Conservation (phyloP, 2,888 invertebrate genomes). For the Dolichopus griseipennis region DNA sequence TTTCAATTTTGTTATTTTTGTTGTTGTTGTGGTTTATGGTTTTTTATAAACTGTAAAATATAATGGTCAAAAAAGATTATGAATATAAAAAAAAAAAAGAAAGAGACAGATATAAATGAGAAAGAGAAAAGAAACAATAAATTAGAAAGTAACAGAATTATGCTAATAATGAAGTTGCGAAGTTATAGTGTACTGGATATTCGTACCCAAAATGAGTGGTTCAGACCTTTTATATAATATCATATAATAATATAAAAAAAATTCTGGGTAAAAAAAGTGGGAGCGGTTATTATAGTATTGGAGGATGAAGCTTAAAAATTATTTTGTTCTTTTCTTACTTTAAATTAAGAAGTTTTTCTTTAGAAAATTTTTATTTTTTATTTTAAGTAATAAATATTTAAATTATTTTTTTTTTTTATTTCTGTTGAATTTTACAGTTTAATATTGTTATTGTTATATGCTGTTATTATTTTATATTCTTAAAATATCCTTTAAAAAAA, state of each 20-base stretch:
- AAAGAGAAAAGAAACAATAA: background rate
- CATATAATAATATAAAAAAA: background rate
- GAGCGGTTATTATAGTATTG: background rate
- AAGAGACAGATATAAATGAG: background rate
- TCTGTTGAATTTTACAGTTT: background rate
- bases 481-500: no score
- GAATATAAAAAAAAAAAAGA: background rate
- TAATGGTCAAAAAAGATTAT: conserved; percentile 3
- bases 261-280: background rate
- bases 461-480: no score
- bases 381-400: conserved; percentile 2
- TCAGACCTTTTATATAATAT: background rate
- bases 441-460: no score
- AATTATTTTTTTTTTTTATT: background rate
- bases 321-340: background rate
- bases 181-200: background rate
- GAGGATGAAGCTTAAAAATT: background rate
- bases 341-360: background rate
- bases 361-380: background rate
- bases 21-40: background rate
- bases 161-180: background rate
- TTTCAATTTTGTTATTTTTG: no score
- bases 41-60: background rate
- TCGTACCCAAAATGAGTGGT: no score
- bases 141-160: background rate